Conservation (phyloP, 2,888 invertebrate species). For the Sipha maydis region DNA sequence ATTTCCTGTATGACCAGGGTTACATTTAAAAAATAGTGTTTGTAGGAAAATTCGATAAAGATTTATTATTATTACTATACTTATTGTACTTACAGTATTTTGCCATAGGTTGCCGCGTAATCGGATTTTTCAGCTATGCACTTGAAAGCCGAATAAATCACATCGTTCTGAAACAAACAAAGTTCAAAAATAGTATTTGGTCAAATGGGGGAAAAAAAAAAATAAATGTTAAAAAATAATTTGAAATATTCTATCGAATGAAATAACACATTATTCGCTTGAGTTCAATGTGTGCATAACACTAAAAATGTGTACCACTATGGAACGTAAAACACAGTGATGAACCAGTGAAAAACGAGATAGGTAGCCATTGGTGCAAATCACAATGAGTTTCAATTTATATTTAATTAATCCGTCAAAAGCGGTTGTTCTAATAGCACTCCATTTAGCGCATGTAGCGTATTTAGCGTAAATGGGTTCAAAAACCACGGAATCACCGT, state of each 20-base stretch:
- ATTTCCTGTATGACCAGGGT: too few species aligned
- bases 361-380: neutral
- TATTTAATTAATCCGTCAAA: slow-evolving; percentile 27
- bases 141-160: slow-evolving; percentile 48
- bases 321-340: neutral
- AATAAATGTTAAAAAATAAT: neutral
- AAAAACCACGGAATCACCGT: neutral
- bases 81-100: slow-evolving; percentile 44
- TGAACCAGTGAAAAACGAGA: neutral
- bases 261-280: too few species aligned
- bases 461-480: slow-evolving; percentile 12
- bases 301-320: neutral
- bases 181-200: neutral
- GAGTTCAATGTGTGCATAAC: neutral
- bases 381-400: neutral
- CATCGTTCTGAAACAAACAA: slow-evolving; percentile 40
- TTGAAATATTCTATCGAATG: too few species aligned
- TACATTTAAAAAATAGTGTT: too few species aligned
- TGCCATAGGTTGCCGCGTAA: slow-evolving; percentile 29
- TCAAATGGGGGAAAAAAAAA: neutral
- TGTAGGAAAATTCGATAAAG: too few species aligned
- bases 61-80: too few species aligned
- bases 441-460: slow-evolving; percentile 26
- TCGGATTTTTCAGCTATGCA: slow-evolving; percentile 27
- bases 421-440: slow-evolving; percentile 9